These are phyloP conservation scores for Therioaphis trifolii DNA, from an alignment of 2,888 invertebrate species.

Conservation along the genomic window DNA sequence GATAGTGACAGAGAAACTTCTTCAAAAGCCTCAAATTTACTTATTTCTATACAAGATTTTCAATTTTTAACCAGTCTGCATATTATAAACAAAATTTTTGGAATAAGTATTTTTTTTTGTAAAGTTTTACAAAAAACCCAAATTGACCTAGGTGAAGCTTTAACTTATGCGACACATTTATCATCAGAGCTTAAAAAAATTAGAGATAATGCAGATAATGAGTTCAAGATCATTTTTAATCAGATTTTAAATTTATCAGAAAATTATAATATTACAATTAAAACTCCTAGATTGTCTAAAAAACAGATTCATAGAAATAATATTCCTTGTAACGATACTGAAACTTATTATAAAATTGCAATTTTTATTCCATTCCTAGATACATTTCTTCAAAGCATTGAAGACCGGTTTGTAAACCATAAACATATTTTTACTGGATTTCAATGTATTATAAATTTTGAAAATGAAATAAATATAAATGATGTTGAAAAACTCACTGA, in stretches of 20 bases:
- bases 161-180: conserved; percentile 16
- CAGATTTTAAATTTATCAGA: conserved; percentile 13
- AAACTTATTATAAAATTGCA: conserved; percentile 22
- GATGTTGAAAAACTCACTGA: conserved; percentile 7
- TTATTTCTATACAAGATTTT: conserved; percentile 28
- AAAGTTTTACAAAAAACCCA: conserved; percentile 19
- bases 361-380: conserved; percentile 25
- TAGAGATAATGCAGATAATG: conserved; percentile 18
- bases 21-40: conserved; percentile 22
- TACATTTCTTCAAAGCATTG: conserved; percentile 21
- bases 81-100: conserved; percentile 19
- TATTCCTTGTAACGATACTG: conserved; percentile 20
- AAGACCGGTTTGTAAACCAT: conserved; percentile 18
- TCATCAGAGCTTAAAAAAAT: conserved; percentile 25
- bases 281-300: conserved; percentile 24
- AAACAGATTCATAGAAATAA: conserved; percentile 25
- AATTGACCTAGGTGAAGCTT: conserved; percentile 19
- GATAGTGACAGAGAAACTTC: conserved; percentile 24
- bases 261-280: conserved; percentile 21
- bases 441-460: conserved; percentile 32
- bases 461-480: conserved; percentile 25
- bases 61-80: conserved; percentile 21
- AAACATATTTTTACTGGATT: conserved; percentile 30
- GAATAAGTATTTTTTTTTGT: conserved; percentile 24
- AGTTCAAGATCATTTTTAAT: conserved; percentile 19